A percentile compares a stretch with the other conserved stretches of the same genome.
These are phyloP conservation scores for Epistrophe grossulariae DNA, from an alignment of 2,888 invertebrate genomes.

Conservation along the genomic window DNA sequence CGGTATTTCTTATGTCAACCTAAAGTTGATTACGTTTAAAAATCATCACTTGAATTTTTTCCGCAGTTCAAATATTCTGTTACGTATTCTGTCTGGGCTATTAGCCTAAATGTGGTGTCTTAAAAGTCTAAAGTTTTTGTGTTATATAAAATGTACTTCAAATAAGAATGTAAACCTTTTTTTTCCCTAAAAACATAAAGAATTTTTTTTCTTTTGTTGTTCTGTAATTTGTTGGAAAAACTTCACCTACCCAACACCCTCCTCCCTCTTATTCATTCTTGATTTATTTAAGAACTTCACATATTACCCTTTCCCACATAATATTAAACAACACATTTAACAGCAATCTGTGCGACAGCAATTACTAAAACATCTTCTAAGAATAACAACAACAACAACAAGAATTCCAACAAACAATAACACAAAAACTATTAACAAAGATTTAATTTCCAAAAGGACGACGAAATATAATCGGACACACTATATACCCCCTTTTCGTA, in stretches of 20 bases:
- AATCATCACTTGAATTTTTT: too few species aligned
- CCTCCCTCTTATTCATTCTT: background rate
- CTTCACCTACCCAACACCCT: background rate
- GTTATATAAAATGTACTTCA: too few species aligned
- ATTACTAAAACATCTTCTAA: conserved; percentile 48
- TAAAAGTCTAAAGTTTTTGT: too few species aligned
- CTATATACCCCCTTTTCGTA: background rate
- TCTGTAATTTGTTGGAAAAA: background rate
- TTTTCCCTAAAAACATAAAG: background rate
- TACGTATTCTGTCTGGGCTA: too few species aligned
- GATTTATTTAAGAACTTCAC: conserved; percentile 19
- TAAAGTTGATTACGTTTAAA: too few species aligned
- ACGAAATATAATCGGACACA: background rate
- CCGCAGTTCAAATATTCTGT: too few species aligned
- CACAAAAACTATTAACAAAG: conserved; percentile 52
- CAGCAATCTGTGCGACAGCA: conserved; percentile 61
- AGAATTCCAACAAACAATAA: conserved; percentile 6
- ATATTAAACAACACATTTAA: conserved; percentile 1
- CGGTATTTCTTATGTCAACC: too few species aligned
- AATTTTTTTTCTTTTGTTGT: background rate
- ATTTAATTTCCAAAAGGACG: conserved; percentile 61
- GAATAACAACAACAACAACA: background rate
- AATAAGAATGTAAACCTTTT: too few species aligned
- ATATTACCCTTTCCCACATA: background rate
- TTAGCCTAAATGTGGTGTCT: too few species aligned